phyloP scores from a whole-genome alignment of 23 tunicate genomes.

The Trididemnum clinides region DNA sequence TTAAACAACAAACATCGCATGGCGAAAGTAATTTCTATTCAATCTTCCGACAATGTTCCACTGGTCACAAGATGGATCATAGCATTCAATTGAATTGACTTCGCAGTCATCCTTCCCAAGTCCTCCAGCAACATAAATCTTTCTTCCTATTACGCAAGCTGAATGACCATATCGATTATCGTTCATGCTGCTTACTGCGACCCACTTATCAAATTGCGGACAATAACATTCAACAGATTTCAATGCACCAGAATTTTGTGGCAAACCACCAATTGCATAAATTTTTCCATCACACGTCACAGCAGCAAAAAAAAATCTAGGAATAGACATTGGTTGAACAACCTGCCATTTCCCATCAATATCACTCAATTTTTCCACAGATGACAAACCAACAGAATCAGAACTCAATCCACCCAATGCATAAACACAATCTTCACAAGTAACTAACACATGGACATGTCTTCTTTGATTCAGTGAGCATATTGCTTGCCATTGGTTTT shows the following conservation, averaged over 20 bases:
- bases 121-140: background rate
- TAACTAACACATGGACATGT: background rate
- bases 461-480: background rate
- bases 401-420: background rate
- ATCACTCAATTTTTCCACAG: background rate
- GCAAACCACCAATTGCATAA: background rate
- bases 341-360: background rate
- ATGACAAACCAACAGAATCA: background rate
- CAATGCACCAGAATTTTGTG: background rate
- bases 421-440: background rate
- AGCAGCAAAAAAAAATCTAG: background rate
- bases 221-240: background rate
- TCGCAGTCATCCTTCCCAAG: background rate
- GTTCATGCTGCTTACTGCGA: background rate
- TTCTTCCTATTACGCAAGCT: background rate
- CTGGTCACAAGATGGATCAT: background rate
- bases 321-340: background rate
- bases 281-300: background rate
- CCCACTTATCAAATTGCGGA: background rate
- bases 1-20: background rate
- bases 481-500: background rate
- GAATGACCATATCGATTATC: background rate
- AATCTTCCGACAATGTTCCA: background rate
- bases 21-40: background rate
- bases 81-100: background rate